Evolutionary conservation across 64 coral and sea anemone species (phyloP), one percentile per base, ranked within the genome.

Genomic region (Porites australiensis): DNA sequence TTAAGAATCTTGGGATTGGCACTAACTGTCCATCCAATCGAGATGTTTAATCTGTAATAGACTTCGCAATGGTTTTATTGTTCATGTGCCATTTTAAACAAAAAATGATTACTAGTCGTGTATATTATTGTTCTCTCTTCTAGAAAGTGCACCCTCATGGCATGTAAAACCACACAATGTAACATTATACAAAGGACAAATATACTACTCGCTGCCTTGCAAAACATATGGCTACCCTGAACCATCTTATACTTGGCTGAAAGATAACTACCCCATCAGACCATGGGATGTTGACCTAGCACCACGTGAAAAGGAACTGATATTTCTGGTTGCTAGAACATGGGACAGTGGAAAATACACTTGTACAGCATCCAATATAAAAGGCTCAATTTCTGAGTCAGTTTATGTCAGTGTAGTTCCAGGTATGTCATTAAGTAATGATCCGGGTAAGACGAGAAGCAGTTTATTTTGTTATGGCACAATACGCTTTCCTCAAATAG

Each of bases 141-240:
- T 4, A 93, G 91, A 49, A 4, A 45, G 47, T 14, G 5, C 82
- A 54, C 91, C 91, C 18, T 78, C 12, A 6, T 93, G 91, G 91
- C 13, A 22, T 44, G 86, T 68, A 37, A 75, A 70, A 44, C 91
- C 82, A 4, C 46, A 87, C 13, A 87, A 87, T 70, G 72, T 78
- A 63, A 93, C 91, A n/a, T 78, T 93, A 13, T 93, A 93, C 75
- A 21, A 13, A 7, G 83, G 82, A 0, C 91, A 93, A 44, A n/a
- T 53, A 43, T 77, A 74, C 62, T 77, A 74, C 62, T 71, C 15
- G 19, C 44, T 93, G 9, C 72, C 82, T 15, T 93, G 91, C 18
- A 69, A 18, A 47, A 50, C 82, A 11, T 14, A 77, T 70, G 91
- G 18, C 14, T 93, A 68, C 19, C 91, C 91, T 45, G 23, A 53